These are phyloP conservation scores for Casuarius casuarius DNA, from an alignment of 2,113 vertebrate species.

Conservation along the genomic window DNA sequence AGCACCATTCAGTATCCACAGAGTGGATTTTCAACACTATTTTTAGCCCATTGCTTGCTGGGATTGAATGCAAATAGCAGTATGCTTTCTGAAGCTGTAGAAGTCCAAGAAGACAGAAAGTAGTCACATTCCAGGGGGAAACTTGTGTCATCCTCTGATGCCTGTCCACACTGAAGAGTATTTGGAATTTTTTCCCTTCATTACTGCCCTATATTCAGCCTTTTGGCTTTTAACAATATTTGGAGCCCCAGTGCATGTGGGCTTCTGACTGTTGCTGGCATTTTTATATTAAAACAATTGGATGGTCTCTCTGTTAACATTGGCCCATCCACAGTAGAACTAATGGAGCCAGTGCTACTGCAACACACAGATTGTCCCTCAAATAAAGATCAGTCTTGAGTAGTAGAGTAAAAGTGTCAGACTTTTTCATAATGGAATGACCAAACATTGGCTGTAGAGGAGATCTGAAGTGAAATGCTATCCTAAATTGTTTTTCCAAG, in stretches of 20 bases:
- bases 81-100: background rate
- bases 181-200: background rate
- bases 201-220: background rate
- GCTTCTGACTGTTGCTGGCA: background rate
- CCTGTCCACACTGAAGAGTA: background rate
- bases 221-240: background rate
- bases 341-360: background rate
- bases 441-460: background rate
- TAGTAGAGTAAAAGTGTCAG: background rate
- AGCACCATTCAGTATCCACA: background rate
- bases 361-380: background rate
- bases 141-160: background rate
- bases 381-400: background rate
- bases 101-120: background rate
- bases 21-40: background rate
- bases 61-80: background rate
- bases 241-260: background rate
- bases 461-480: background rate
- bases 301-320: background rate
- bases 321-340: background rate
- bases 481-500: background rate
- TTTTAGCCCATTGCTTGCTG: conserved; percentile 15
- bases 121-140: background rate
- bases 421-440: background rate
- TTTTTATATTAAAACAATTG: background rate